Base-by-base conservation (phyloP, 1,140 invertebrate genomes). In the Nylanderia fulva region DNA sequence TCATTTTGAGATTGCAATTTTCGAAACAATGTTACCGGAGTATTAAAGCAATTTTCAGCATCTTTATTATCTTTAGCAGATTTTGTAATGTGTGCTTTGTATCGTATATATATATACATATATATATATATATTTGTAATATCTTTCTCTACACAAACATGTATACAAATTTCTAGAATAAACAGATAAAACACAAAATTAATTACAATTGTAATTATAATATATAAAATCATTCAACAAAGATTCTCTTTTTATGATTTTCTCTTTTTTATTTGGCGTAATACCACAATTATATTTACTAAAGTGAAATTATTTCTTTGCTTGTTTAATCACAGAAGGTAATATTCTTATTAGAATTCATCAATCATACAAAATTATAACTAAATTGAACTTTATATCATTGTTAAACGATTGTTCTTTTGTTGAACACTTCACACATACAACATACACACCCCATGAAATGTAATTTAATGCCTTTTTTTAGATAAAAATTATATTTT, bases 91-190 rank as follows among this genome's bases (percentile, higher is more conserved):
- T 61, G 18, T 71, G 52, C 77, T 83, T 74, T 64, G 60, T 71
- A 88, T 48, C 45, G n/a, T 71, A 54, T 80, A 48, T 48, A 48
- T 48, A 48, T 15, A 48, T 18, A 48, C 18, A 48, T 48, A 60
- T 88, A 80, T 15, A 48, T 18, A 48, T 48, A 48, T 48, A 60
- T 88, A 80, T 82, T 88, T 88, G 36, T 60, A 39, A 79, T 80
- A 88, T 33, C 64, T 77, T 82, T 77, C 39, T 75, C 66, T 85
- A 85, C 42, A 82, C n/a, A n/a, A 75, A 83, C 71, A 66, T 88
- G 75, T 88, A 79, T 82, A 71, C 86, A 88, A 76, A 52, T 85
- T 69, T 88, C 71, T 18, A 80, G 33, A 64, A 82, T 84, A 76
- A 88, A 48, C 56, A 85, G 24, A 80, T 88, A 45, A 56, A 68